Evolutionary conservation across 2,888 invertebrate genomes (phyloP), one percentile per base, ranked within the genome.

Genomic region (Epinotia demarniana): DNA sequence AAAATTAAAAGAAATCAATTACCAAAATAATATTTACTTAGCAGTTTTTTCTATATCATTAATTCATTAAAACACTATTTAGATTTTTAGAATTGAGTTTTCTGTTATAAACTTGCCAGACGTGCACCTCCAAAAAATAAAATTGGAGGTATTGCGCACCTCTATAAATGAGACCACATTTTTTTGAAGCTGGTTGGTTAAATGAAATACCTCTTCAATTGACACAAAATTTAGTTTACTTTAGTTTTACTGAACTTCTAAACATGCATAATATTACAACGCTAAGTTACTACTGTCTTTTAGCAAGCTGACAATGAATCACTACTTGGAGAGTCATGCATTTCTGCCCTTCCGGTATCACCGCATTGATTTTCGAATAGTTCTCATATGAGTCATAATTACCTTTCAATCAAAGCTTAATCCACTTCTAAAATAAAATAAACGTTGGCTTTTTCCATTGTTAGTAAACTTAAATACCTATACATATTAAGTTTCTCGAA

Each of bases 311-410:
- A n/a, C 13, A 70, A 71, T 75, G 75, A 75, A 39, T 75, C 75
- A 75, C 53, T n/a, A 58, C 53, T 57, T 23, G 39, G 64, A 70
- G 58, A 23, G 58, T 58, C 74, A 60, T 58, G 39, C 49, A 70
- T 70, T 57, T 73, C 27, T 68, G 62, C 16, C 23, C 39, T 75
- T 71, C 75, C 75, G 70, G 63, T 60, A 63, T 19, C 64, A 63
- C 46, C 8, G 39, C 69, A 49, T 71, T 71, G 64, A 64, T 71
- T 75, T 75, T 66, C 70, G 60, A 62, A 72, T 76, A 39, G 18
- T 58, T 70, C 60, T 60, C 60, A 39, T 19, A 18, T 58, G 33
- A 63, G 16, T 68, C 66, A 67, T 67, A n/a, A 49, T 69, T 23
- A 64, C 58, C 23, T 58, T 64, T 57, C 58, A 70, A 33, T 46